These are phyloP conservation scores for Rhynchopsitta pachyrhyncha DNA, from an alignment of 2,113 vertebrate species.

Conservation along the genomic window DNA sequence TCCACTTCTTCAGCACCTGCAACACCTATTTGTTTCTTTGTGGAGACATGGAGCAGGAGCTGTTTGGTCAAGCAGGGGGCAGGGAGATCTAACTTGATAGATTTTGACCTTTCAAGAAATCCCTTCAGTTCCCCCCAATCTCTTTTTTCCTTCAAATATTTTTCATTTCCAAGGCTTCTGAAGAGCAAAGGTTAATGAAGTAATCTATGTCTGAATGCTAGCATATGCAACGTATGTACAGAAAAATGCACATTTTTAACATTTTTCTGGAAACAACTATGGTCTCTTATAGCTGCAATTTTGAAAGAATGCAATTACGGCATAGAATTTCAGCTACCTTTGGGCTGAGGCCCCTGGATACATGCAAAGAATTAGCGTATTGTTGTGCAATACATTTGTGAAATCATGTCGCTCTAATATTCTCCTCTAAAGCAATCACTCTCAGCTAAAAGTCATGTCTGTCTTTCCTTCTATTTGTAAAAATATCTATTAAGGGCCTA, in stretches of 20 bases:
- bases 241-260: conserved; percentile 47
- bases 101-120: conserved; percentile 34
- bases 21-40: background rate
- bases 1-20: background rate
- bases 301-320: conserved; percentile 52
- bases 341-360: conserved; percentile 22
- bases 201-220: conserved; percentile 25
- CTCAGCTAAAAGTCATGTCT: background rate
- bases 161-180: conserved; percentile 10
- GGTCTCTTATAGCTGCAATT: conserved; percentile 53
- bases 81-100: background rate
- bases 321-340: conserved; percentile 62
- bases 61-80: rapidly evolving
- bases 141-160: conserved; percentile 6
- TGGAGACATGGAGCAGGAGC: background rate
- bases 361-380: conserved; percentile 55
- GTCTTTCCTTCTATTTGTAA: background rate
- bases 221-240: conserved; percentile 7
- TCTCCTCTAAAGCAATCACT: background rate
- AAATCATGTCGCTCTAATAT: conserved; percentile 12
- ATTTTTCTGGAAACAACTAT: conserved; percentile 40
- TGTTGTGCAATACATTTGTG: conserved; percentile 12
- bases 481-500: background rate
- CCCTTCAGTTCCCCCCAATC: background rate
- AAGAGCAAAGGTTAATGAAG: conserved; percentile 54